Percentiles rank a stretch among this genome's conserved stretches.
These are phyloP conservation scores for Ditula angustiorana DNA, from an alignment of 2,888 invertebrate species.

Conservation along the genomic window DNA sequence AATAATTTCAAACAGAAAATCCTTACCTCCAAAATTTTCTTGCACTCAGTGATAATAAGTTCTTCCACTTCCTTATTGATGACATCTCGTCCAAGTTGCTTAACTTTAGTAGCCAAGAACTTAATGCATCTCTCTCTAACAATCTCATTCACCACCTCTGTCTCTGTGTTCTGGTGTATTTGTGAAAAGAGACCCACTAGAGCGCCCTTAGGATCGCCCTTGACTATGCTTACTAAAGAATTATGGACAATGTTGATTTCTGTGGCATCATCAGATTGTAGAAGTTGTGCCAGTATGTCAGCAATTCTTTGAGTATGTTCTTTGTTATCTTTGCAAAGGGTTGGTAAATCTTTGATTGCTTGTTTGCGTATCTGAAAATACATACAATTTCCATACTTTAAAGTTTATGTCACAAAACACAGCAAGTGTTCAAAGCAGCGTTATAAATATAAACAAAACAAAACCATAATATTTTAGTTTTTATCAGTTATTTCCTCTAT, in stretches of 20 bases:
- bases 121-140: conserved; percentile 95
- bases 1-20: conserved; percentile 9
- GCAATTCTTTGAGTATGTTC: conserved; percentile 94
- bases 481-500: too few species aligned
- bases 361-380: conserved; percentile 93
- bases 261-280: conserved; percentile 93
- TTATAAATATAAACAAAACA: too few species aligned
- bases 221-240: conserved; percentile 92
- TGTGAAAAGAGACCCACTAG: conserved; percentile 84
- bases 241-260: conserved; percentile 94
- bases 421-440: too few species aligned
- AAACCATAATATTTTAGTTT: too few species aligned
- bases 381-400: too few species aligned
- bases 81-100: conserved; percentile 90
- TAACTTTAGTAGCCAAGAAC: conserved; percentile 93
- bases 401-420: too few species aligned
- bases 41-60: conserved; percentile 92
- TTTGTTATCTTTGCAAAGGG: conserved; percentile 93
- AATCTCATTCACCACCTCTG: conserved; percentile 86
- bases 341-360: conserved; percentile 96
- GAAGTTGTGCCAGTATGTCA: conserved; percentile 95
- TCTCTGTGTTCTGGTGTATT: conserved; percentile 80
- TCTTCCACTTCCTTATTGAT: conserved; percentile 95
- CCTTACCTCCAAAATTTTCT: conserved; percentile 92
- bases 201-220: conserved; percentile 89